Evolutionary conservation across 2,888 invertebrate species (phyloP).

Genomic region (Zeuzera pyrina): DNA sequence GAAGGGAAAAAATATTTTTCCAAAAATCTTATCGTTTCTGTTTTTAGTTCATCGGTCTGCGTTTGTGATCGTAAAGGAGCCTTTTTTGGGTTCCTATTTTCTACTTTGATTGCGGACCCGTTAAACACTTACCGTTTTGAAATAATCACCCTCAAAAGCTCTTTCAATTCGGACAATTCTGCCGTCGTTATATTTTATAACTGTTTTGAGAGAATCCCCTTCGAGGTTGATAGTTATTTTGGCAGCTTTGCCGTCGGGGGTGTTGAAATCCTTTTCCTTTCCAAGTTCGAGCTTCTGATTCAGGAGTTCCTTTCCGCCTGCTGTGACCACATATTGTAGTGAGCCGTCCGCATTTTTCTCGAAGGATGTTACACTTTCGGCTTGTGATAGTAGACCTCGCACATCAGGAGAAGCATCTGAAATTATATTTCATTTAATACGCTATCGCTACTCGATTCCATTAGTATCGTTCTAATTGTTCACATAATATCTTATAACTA

Average conservation of each 20-base stretch:
- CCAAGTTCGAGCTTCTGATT: constrained; percentile 9
- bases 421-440: too few relatives aligned
- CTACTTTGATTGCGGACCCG: too few relatives aligned
- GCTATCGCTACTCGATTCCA: too few relatives aligned
- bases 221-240: constrained; percentile 9
- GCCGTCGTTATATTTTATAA: constrained; percentile 8
- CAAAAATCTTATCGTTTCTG: too few relatives aligned
- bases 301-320: constrained; percentile 3
- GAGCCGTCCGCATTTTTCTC: constrained; percentile 13
- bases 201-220: constrained; percentile 10
- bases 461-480: too few relatives aligned
- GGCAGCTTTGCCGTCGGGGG: constrained; percentile 10
- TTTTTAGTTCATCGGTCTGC: too few relatives aligned
- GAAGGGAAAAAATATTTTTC: too few relatives aligned
- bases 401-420: too few relatives aligned
- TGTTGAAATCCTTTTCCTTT: constrained; percentile 10
- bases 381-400: too few relatives aligned
- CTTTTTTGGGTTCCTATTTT: too few relatives aligned
- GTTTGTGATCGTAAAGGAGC: too few relatives aligned
- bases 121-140: constrained; percentile 16
- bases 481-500: too few relatives aligned
- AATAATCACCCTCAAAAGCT: constrained; percentile 7
- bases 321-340: constrained; percentile 10
- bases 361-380: constrained; percentile 9
- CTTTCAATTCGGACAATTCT: constrained; percentile 10